A percentile compares a stretch with the other conserved stretches of the same genome.
Conservation (phyloP, 2,113 vertebrate genomes). For the Actenoides hombroni region DNA sequence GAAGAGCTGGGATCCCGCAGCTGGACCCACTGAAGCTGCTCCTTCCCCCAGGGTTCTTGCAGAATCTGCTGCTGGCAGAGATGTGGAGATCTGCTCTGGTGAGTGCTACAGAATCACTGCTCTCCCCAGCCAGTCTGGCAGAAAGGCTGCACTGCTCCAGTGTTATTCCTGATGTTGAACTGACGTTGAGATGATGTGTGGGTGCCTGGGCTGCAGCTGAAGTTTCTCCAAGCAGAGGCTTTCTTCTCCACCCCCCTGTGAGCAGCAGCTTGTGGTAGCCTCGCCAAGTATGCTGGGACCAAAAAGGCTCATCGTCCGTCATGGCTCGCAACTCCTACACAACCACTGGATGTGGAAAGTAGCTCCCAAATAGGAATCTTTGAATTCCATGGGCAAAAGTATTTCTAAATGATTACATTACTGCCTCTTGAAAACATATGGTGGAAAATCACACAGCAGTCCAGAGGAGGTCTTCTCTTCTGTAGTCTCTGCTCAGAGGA, state of each 20-base stretch:
- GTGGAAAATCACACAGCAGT: constrained; percentile 2
- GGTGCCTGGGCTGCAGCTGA: not conserved
- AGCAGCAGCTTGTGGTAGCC: not conserved
- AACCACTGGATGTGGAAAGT: constrained; percentile 12
- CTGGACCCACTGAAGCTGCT: not conserved
- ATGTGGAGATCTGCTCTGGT: not conserved
- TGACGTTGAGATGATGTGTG: not conserved
- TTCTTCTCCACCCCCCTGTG: not conserved
- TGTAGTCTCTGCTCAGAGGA: not conserved
- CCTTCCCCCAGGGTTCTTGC: not conserved
- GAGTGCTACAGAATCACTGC: not conserved
- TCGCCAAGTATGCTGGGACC: not conserved
- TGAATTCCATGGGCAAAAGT: not conserved
- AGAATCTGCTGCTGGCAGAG: not conserved
- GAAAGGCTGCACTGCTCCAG: not conserved
- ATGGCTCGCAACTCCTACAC: not conserved
- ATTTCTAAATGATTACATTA: constrained; percentile 35
- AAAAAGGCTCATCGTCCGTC: not conserved
- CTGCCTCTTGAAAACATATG: constrained; percentile 41
- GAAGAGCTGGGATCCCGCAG: not conserved
- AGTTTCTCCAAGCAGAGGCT: not conserved
- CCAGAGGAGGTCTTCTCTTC: constrained; percentile 11
- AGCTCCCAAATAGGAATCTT: constrained; percentile 15
- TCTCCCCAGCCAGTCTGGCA: not conserved
- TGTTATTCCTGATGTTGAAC: not conserved